Evolutionary conservation across 2,888 invertebrate species (phyloP).

Genomic region (Schrankia costaestrigalis): DNA sequence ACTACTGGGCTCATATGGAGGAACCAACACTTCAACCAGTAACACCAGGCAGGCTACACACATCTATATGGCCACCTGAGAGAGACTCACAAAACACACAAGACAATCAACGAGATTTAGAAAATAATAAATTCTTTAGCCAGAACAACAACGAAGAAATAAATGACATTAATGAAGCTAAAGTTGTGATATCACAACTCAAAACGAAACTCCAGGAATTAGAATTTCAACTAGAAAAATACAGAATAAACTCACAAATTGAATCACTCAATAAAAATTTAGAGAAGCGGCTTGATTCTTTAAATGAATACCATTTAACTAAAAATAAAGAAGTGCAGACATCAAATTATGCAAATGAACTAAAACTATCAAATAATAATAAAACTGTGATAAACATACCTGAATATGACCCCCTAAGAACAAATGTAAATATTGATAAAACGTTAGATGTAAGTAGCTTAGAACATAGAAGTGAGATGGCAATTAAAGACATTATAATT

Average conservation of each 20-base stretch:
- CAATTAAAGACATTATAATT: constrained; percentile 43
- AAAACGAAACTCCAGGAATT: constrained; percentile 61
- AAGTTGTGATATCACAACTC: constrained; percentile 57
- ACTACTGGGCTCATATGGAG: constrained; percentile 94
- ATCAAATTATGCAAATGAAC: constrained; percentile 43
- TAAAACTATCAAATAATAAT: constrained; percentile 47
- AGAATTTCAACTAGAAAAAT: constrained; percentile 65
- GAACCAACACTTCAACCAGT: constrained; percentile 83
- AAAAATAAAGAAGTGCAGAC: constrained; percentile 61
- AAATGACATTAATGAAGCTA: constrained; percentile 63
- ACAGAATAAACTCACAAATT: constrained; percentile 59
- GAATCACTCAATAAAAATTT: constrained; percentile 59
- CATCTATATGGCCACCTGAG: constrained; percentile 87
- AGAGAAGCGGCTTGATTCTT: constrained; percentile 47
- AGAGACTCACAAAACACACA: constrained; percentile 46
- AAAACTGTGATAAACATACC: constrained; percentile 71
- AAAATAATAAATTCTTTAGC: constrained; percentile 47
- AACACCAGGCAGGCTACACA: constrained; percentile 87
- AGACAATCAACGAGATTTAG: constrained; percentile 46
- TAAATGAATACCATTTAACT: constrained; percentile 39
- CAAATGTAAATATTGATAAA: constrained; percentile 64
- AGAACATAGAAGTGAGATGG: constrained; percentile 51
- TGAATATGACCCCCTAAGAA: constrained; percentile 64
- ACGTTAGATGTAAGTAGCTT: constrained; percentile 64
- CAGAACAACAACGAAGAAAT: constrained; percentile 68